These are phyloP conservation scores for Vimba vimba DNA, from an alignment of 2,113 vertebrate genomes.

Conservation along the genomic window DNA sequence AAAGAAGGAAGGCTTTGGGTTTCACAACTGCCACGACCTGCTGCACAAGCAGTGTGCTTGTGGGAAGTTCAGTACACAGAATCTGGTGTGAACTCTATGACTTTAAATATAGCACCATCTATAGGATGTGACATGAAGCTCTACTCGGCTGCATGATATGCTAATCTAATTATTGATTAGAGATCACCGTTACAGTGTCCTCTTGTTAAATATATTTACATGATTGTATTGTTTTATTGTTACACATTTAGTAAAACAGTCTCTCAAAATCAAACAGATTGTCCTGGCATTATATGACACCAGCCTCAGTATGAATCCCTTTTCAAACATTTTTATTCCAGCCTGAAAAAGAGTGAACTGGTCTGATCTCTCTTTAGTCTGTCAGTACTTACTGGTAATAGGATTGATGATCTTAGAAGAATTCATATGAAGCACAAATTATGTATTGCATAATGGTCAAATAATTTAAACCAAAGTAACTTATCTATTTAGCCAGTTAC, in stretches of 20 bases:
- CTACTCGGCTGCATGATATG: neutral
- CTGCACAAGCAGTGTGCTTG: neutral
- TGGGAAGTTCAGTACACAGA: neutral
- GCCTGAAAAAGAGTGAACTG: neutral
- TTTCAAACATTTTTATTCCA: neutral
- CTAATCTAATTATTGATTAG: neutral
- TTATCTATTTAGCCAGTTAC: neutral
- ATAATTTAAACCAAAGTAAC: neutral
- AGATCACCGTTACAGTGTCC: neutral
- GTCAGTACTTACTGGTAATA: neutral
- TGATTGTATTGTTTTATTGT: too few species aligned
- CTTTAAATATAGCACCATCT: constrained; percentile 25
- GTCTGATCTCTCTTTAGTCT: neutral
- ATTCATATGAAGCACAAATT: neutral
- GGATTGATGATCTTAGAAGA: neutral
- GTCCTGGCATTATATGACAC: neutral
- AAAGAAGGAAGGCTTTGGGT: constrained; percentile 9
- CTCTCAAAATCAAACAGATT: neutral
- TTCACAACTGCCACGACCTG: neutral
- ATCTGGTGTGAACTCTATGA: neutral
- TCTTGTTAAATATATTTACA: neutral
- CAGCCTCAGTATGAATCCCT: neutral
- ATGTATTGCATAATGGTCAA: neutral
- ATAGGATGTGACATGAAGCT: neutral
- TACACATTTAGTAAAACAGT: neutral